Conservation (phyloP, 2,888 invertebrate genomes). For the Icerya purchasi region DNA sequence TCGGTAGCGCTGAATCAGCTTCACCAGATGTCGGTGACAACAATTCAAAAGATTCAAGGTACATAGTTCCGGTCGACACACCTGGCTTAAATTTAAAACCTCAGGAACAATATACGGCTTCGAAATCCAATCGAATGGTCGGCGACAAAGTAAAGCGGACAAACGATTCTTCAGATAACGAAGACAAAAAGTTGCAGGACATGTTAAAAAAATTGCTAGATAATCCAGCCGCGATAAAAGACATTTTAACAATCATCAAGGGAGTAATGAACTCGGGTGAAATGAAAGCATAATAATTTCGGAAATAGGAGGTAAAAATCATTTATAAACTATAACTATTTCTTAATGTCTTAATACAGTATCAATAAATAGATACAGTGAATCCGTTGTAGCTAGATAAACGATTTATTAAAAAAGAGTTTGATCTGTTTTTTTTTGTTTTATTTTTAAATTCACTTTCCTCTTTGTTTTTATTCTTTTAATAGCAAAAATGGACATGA, state of each 20-base stretch:
- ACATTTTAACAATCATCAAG: constrained; percentile 4
- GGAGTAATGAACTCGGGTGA: too few species aligned
- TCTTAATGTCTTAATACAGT: too few species aligned
- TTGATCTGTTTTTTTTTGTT: too few species aligned
- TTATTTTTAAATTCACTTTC: too few species aligned
- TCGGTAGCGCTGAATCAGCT: neutral
- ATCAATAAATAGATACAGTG: too few species aligned
- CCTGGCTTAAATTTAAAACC: neutral
- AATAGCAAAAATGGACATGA: too few species aligned
- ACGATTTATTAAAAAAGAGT: too few species aligned
- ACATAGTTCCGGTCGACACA: neutral
- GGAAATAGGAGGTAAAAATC: too few species aligned
- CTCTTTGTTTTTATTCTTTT: too few species aligned
- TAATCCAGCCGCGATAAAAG: constrained; percentile 5
- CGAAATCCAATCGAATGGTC: neutral
- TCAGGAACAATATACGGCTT: neutral
- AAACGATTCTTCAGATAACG: constrained; percentile 4
- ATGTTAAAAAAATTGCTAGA: neutral
- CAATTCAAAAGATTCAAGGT: neutral
- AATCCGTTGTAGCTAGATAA: too few species aligned
- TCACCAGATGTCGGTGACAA: neutral
- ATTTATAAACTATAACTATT: too few species aligned
- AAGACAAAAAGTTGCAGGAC: constrained; percentile 7
- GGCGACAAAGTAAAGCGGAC: constrained; percentile 1
- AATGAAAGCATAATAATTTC: too few species aligned